These are phyloP conservation scores for Agriopis aurantiaria DNA, from an alignment of 2,888 invertebrate species.

Conservation along the genomic window DNA sequence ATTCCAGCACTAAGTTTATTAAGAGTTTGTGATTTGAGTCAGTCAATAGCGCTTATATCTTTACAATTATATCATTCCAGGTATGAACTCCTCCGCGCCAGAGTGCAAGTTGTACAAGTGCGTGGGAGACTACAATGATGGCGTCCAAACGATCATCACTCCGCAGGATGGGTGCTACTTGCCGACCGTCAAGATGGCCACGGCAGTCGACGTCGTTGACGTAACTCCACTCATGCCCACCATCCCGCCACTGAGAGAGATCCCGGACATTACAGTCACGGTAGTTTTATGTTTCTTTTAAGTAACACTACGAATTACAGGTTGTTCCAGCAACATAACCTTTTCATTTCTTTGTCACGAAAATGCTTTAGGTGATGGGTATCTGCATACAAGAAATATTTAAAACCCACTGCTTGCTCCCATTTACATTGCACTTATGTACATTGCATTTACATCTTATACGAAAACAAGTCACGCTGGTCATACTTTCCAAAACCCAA, in stretches of 20 bases:
- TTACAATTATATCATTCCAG: conserved; percentile 17
- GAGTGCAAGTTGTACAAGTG: conserved; percentile 66
- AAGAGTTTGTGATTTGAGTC: neutral
- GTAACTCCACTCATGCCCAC: conserved; percentile 34
- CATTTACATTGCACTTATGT: neutral
- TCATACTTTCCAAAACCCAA: neutral
- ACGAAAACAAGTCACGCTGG: neutral
- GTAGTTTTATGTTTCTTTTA: conserved; percentile 1
- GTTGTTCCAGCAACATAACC: neutral
- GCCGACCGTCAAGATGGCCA: conserved; percentile 23
- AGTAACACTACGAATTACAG: neutral
- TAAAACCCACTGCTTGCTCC: neutral
- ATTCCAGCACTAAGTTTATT: neutral
- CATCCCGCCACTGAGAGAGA: neutral
- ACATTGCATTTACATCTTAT: neutral
- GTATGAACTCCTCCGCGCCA: conserved; percentile 26
- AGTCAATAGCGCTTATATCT: neutral
- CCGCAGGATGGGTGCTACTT: conserved; percentile 54
- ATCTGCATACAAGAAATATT: neutral
- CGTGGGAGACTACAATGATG: conserved; percentile 76
- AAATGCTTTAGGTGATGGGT: conserved; percentile 1
- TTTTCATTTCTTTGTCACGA: neutral
- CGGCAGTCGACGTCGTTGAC: conserved; percentile 20
- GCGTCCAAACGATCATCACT: conserved; percentile 70
- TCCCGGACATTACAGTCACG: neutral